These are phyloP conservation scores for Prietella phreatophila DNA, from an alignment of 2,113 vertebrate species.

Conservation along the genomic window DNA sequence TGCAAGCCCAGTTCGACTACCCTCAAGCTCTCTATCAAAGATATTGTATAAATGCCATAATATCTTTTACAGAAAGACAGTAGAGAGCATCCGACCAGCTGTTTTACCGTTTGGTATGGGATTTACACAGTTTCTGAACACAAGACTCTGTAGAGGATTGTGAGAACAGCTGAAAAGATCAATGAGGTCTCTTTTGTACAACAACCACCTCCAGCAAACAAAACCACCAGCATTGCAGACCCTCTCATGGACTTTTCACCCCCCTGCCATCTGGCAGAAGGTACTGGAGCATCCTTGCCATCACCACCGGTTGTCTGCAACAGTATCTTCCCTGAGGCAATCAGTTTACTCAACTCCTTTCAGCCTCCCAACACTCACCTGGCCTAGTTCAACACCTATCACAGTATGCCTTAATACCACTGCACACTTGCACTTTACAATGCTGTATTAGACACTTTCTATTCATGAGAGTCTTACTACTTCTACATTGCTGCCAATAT, in stretches of 20 bases:
- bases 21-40: not conserved
- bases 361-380: not conserved
- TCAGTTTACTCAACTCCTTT: not conserved
- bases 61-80: not conserved
- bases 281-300: not conserved
- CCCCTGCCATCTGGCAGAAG: not conserved
- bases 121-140: not conserved
- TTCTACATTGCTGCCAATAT: not conserved
- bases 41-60: not conserved
- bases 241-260: not conserved
- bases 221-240: not conserved
- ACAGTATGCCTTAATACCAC: not conserved
- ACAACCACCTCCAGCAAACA: not conserved
- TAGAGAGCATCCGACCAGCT: not conserved
- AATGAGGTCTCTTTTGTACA: no score
- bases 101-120: not conserved
- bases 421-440: not conserved
- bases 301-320: not conserved
- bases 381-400: not conserved
- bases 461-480: not conserved
- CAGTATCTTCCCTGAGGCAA: not conserved
- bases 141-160: not conserved
- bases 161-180: no score
- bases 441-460: not conserved
- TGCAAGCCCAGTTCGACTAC: not conserved